phyloP scores from a whole-genome alignment of 30 jellyfish, hydroid and myxozoan genomes.

The Catostylus mosaicus region DNA sequence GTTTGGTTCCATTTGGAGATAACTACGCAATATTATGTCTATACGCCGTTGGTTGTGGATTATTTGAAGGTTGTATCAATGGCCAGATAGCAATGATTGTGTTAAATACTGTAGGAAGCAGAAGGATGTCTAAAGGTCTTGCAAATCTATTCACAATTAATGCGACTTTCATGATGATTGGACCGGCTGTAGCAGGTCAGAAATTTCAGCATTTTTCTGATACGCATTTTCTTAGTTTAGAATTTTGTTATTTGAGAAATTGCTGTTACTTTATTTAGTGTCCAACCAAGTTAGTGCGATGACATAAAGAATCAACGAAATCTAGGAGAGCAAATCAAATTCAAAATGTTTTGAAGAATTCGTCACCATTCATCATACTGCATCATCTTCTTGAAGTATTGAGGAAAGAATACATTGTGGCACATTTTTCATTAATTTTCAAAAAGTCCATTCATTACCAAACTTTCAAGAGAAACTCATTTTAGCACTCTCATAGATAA shows the following conservation, averaged over 20 bases:
- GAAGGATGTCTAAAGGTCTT: constrained; percentile 50
- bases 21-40: constrained; percentile 14
- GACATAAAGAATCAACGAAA: too few relatives aligned
- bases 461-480: too few relatives aligned
- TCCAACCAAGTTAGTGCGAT: too few relatives aligned
- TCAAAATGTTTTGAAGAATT: too few relatives aligned
- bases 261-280: background rate
- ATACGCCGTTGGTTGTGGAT: constrained; percentile 48
- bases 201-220: background rate
- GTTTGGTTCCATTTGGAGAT: constrained; percentile 40
- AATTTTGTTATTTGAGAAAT: too few relatives aligned
- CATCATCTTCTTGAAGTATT: too few relatives aligned
- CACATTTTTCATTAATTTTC: too few relatives aligned
- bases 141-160: constrained; percentile 50
- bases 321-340: too few relatives aligned
- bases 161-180: constrained; percentile 62
- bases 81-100: constrained; percentile 71
- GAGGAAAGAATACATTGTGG: too few relatives aligned
- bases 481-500: too few relatives aligned
- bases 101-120: constrained; percentile 52
- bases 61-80: constrained; percentile 68
- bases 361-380: too few relatives aligned
- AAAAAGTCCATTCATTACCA: too few relatives aligned
- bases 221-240: background rate
- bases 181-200: constrained; percentile 82